Evolutionary conservation across 2,888 invertebrate genomes (phyloP), one percentile per base, ranked within the genome.

Genomic region (Callimorpha dominula): DNA sequence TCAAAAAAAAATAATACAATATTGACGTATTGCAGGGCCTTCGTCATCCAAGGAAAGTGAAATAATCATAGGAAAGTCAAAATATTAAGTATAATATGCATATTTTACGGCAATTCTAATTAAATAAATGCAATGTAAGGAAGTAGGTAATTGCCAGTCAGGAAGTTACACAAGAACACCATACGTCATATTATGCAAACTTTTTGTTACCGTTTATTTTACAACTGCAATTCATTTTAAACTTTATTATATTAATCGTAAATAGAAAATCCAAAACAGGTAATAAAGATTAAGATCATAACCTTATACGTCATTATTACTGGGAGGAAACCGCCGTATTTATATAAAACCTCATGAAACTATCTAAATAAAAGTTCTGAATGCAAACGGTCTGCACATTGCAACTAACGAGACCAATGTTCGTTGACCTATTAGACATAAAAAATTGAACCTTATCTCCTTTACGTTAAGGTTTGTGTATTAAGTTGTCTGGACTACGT

Each of bases 291-390:
- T 82, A 74, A 80, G 81, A 12, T 71, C 71, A 68, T 71, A 83
- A 76, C 69, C 70, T 72, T 73, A 76, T 74, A 75, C 42, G 20
- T 20, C 1, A 54, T 54, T 4, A 66, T 50, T 15, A 71, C 76
- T 75, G 76, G 62, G 69, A 72, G 78, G 78, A 85, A 80, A 79
- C 75, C 57, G 9, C 69, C 67, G 49, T 78, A 77, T 83, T 85
- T 79, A 79, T 79, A 83, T 75, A 77, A 85, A 81, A 83, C 75
- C 70, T 78, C 78, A 80, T 83, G 81, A 82, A 84, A 82, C 75
- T 82, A 82, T 74, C 71, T 77, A 77, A 83, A 81, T 79, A 85
- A 85, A 82, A 85, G 65, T 77, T 81, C 65, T 75, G 60, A 72
- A 76, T 79, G 76, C 78, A 78, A 70, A 65, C 79, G 78, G 73